Evolutionary conservation across 2,113 vertebrate genomes (phyloP).

Genomic region (Leptodactylus fuscus): DNA sequence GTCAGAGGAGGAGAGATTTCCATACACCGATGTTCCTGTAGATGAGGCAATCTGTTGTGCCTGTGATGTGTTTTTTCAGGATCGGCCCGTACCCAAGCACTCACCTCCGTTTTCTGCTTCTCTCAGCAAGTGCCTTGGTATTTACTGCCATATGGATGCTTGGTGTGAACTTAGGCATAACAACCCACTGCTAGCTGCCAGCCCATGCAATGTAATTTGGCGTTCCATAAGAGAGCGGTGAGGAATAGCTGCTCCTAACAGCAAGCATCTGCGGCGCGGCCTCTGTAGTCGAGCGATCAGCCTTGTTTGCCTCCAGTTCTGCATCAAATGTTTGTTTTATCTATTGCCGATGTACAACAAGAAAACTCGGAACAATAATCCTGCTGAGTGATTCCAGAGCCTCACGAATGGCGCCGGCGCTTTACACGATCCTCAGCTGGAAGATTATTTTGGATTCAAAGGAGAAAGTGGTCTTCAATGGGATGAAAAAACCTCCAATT

Average conservation of each 20-base stretch:
- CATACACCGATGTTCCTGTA: too few species aligned
- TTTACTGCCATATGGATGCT: slow-evolving; percentile 30
- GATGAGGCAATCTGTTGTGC: slow-evolving; percentile 30
- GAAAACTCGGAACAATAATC: not conserved
- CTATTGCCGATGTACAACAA: slow-evolving; percentile 8
- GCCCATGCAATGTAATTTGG: not conserved
- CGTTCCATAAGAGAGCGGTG: not conserved
- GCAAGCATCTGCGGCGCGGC: not conserved
- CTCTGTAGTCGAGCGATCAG: slow-evolving; percentile 26
- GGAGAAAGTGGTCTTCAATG: slow-evolving; percentile 5
- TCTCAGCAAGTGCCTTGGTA: not conserved
- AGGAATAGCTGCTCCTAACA: not conserved
- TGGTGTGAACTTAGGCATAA: not conserved
- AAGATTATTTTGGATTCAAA: not conserved
- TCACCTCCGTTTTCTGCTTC: not conserved
- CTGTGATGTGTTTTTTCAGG: slow-evolving; percentile 3
- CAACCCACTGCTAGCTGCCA: slow-evolving; percentile 3
- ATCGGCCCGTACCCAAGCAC: too few species aligned
- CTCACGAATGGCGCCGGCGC: not conserved
- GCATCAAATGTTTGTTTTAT: slow-evolving; percentile 44
- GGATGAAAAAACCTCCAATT: not conserved
- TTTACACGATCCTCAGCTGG: not conserved
- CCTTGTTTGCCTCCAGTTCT: slow-evolving; percentile 42
- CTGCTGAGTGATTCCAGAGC: slow-evolving; percentile 6
- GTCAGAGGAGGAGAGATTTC: not conserved